Base-by-base conservation (phyloP, 2,797 vertebrate species). In the Chaetophractus vellerosus region DNA sequence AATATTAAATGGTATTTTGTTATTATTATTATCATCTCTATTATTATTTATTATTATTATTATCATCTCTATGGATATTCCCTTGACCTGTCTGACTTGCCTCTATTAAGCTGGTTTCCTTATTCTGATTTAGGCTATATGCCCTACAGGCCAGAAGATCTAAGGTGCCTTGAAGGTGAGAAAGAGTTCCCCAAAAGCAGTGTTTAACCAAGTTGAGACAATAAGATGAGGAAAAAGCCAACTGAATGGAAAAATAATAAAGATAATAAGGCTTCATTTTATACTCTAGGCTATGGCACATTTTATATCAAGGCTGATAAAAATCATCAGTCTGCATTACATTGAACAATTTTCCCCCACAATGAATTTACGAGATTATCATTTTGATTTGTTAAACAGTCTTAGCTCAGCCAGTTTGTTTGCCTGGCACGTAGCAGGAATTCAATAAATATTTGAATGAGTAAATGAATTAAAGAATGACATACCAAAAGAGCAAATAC, bases 401-500 rank as follows among this genome's bases (percentile, higher is more conserved):
- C 72, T 69, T 61, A 95, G 59, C 38, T 71, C 33, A 57, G 45
- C 28, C 15, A 82, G 64, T 79, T 52, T 88, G 59, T 88, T 79
- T 81, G 61, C 41, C 78, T 92, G n/a, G 21, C 69, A 82, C n/a
- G 75, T 6, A 71, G n/a, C n/a, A 88, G 16, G 6, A 85, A 86
- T 82, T 88, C 64, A 93, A 61, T 94, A 94, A 81, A 92, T 90
- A 90, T 66, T 52, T 92, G 38, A 92, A 93, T 86, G 33, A 89
- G n/a, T 78, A 50, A 81, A 81, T 64, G 57, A 81, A 88, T 93
- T 33, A 90, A 75, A 41, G 52, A 80, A 93, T 72, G 41, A 69
- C 72, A 38, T n/a, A 18, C 11, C 50, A 69, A 78, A 84, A 26
- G 72, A 81, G 41, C 36, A 90, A 80, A 84, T 69, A 68, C 21